Percentiles rank a stretch among this genome's conserved stretches.
These are phyloP conservation scores for Frankliniella intonsa DNA, from an alignment of 2,888 invertebrate genomes.

Conservation along the genomic window DNA sequence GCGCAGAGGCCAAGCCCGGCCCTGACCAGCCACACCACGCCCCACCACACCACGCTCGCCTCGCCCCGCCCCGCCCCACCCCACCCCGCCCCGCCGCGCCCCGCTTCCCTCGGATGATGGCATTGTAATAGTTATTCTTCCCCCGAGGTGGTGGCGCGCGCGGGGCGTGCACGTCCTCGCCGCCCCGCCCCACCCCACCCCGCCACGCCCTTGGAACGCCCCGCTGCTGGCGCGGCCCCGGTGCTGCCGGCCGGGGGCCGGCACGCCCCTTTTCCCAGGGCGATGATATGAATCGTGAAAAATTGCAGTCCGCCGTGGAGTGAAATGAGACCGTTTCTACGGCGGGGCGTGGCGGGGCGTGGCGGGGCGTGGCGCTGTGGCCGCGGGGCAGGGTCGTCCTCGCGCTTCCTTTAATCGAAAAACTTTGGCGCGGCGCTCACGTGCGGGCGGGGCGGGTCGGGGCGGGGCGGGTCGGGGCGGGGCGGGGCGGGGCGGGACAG, in stretches of 20 bases:
- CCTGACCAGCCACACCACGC: too few relatives aligned
- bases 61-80: not conserved
- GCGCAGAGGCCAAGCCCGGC: too few relatives aligned
- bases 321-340: conserved; percentile 15
- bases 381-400: not conserved
- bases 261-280: not conserved
- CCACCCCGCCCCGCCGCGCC: not conserved
- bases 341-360: not conserved
- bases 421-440: not conserved
- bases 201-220: not conserved
- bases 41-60: not conserved
- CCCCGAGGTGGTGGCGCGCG: not conserved
- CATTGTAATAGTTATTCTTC: conserved; percentile 1
- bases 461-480: not conserved
- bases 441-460: not conserved
- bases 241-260: not conserved
- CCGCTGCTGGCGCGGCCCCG: not conserved
- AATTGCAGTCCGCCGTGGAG: conserved; percentile 4
- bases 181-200: not conserved
- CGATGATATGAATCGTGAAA: conserved; percentile 26
- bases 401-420: conserved; percentile 13
- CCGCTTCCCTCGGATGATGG: not conserved
- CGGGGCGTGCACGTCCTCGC: not conserved
- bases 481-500: not conserved
- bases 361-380: not conserved